Conservation (phyloP, 2,888 invertebrate genomes). For the Hirtodrosophila confusa region DNA sequence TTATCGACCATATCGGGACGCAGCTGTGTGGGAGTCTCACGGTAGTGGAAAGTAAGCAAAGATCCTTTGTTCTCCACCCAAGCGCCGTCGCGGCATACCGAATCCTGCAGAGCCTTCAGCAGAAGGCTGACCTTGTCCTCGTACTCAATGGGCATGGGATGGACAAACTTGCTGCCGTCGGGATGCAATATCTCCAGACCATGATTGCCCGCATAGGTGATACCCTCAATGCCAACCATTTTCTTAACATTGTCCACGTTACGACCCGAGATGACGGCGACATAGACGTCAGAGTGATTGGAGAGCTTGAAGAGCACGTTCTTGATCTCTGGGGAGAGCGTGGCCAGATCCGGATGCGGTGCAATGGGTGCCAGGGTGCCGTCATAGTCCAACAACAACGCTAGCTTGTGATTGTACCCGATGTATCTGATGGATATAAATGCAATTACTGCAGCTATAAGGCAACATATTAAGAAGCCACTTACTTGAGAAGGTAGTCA, state of each 20-base stretch:
- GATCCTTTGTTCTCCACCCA: conserved; percentile 97
- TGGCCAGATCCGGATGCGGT: conserved; percentile 95
- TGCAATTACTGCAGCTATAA: conserved; percentile 42
- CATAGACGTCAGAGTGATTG: conserved; percentile 93
- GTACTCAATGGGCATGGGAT: conserved; percentile 94
- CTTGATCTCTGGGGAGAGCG: conserved; percentile 92
- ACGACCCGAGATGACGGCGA: conserved; percentile 93
- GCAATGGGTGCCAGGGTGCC: conserved; percentile 95
- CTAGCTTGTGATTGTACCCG: conserved; percentile 93
- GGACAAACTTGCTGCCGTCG: conserved; percentile 95
- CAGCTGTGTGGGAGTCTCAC: conserved; percentile 90
- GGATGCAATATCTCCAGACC: conserved; percentile 95
- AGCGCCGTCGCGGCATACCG: conserved; percentile 93
- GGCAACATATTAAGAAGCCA: neutral
- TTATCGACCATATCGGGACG: conserved; percentile 89
- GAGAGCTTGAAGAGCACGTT: conserved; percentile 92
- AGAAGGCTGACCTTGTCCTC: conserved; percentile 91
- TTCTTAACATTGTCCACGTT: conserved; percentile 94
- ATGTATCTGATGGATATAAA: conserved; percentile 87
- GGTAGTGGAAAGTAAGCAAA: conserved; percentile 93
- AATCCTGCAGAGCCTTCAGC: conserved; percentile 92
- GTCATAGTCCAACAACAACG: conserved; percentile 93
- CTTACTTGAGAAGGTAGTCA: conserved; percentile 93
- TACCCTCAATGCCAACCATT: conserved; percentile 96
- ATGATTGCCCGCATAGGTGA: conserved; percentile 95